Conservation (phyloP, 2,113 vertebrate genomes). For the Misgurnus mizolepis region DNA sequence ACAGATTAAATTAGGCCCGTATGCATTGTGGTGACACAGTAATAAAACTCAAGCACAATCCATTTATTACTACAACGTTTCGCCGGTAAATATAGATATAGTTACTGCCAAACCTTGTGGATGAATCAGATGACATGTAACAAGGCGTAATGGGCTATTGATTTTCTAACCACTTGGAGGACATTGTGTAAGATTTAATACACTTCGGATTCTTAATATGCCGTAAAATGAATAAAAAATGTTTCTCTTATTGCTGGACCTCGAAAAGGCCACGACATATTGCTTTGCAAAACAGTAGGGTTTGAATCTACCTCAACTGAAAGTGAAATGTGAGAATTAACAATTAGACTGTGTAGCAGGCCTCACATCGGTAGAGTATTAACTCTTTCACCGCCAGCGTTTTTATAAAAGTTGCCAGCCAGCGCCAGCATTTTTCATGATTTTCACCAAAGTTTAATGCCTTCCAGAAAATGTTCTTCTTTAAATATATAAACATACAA, state of each 20-base stretch:
- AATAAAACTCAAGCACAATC: constrained; percentile 37
- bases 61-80: not conserved
- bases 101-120: constrained; percentile 28
- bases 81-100: constrained; percentile 52
- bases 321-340: not conserved
- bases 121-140: constrained; percentile 41
- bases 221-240: constrained; percentile 48
- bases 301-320: not conserved
- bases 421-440: too few relatives aligned
- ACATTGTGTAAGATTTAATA: constrained; percentile 42
- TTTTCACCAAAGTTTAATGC: too few relatives aligned
- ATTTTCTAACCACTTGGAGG: constrained; percentile 41
- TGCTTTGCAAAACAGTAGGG: not conserved
- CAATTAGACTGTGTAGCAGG: not conserved
- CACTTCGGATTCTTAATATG: constrained; percentile 42
- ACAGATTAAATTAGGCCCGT: constrained; percentile 1
- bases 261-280: constrained; percentile 14
- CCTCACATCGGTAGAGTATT: too few relatives aligned
- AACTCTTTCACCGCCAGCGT: too few relatives aligned
- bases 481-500: too few relatives aligned
- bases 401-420: too few relatives aligned
- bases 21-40: not conserved
- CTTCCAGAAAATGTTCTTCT: too few relatives aligned
- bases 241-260: not conserved
- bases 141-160: constrained; percentile 43